These are phyloP conservation scores for Scylla paramamosain DNA, from an alignment of 1,140 invertebrate species.

Conservation along the genomic window DNA sequence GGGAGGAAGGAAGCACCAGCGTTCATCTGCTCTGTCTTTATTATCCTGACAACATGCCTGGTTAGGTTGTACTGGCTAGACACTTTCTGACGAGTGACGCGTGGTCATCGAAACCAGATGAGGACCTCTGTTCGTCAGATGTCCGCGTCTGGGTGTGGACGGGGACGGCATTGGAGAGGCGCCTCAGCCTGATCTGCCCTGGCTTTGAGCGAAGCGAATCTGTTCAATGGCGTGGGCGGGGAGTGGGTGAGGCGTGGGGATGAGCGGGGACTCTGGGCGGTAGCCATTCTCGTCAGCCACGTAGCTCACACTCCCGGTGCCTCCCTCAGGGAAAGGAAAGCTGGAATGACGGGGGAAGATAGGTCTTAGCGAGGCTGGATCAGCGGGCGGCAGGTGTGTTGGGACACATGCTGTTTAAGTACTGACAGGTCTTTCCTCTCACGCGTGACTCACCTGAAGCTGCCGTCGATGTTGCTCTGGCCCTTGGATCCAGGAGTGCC, in stretches of 20 bases:
- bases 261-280: slow-evolving; percentile 34
- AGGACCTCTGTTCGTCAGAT: background rate
- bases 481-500: slow-evolving; percentile 38
- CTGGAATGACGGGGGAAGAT: background rate
- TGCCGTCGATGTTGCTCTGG: slow-evolving; percentile 51
- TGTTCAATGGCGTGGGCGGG: slow-evolving; percentile 40
- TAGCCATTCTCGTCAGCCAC: slow-evolving; percentile 50
- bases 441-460: slow-evolving; percentile 22
- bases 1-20: background rate
- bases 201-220: slow-evolving; percentile 26
- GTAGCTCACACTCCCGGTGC: background rate
- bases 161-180: background rate
- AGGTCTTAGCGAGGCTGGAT: too few species aligned
- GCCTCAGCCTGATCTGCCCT: background rate
- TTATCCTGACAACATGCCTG: background rate
- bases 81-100: background rate
- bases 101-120: background rate
- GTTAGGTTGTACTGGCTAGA: background rate
- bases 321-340: slow-evolving; percentile 38
- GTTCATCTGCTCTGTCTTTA: background rate
- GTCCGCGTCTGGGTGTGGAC: background rate
- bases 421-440: background rate
- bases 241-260: slow-evolving; percentile 50
- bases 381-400: background rate
- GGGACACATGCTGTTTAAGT: background rate